phyloP scores from a whole-genome alignment of 2,113 vertebrate species.

The Nothocercus nigrocapillus region DNA sequence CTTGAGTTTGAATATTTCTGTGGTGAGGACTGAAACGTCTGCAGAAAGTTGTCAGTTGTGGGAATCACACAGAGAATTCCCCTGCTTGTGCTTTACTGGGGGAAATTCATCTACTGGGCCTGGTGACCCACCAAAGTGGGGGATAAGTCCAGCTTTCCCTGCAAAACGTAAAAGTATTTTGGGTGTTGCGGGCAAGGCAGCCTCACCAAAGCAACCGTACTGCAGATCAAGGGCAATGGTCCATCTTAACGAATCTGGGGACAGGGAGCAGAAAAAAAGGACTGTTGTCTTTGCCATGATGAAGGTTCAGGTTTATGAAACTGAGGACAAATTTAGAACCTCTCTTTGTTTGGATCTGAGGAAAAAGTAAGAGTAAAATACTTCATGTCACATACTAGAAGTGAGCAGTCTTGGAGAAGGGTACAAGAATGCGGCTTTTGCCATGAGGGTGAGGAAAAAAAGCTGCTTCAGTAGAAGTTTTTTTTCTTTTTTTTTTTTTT shows the following conservation, averaged over 20 bases:
- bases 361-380: not conserved
- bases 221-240: not conserved
- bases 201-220: not conserved
- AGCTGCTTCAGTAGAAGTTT: not conserved
- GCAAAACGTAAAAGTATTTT: not conserved
- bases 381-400: not conserved
- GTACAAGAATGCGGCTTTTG: not conserved
- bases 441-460: not conserved
- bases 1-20: not conserved
- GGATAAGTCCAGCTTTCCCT: not conserved
- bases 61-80: not conserved
- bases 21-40: not conserved
- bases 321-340: not conserved
- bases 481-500: not conserved
- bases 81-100: not conserved
- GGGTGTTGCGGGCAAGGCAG: too few species aligned
- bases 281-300: not conserved
- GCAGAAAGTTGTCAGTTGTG: not conserved
- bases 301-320: not conserved
- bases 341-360: not conserved
- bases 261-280: not conserved
- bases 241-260: not conserved
- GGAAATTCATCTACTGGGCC: not conserved
- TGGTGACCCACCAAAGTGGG: not conserved
- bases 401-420: rapidly evolving